These are phyloP conservation scores for Hippocampus mohnikei DNA, from an alignment of 2,113 vertebrate species.

Conservation along the genomic window DNA sequence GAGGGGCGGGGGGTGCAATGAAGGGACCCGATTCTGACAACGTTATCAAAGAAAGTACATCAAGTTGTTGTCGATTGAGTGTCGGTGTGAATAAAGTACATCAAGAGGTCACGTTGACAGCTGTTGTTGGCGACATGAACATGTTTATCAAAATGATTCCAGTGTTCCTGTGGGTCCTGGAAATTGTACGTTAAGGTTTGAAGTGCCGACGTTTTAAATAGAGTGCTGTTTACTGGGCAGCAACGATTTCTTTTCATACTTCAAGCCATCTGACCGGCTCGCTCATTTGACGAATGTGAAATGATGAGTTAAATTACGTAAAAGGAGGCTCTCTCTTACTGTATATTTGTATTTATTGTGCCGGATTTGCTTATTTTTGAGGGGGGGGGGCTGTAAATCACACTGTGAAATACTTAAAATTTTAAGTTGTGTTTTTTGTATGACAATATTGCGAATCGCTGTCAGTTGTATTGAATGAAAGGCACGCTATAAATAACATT, in stretches of 20 bases:
- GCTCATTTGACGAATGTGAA: not conserved
- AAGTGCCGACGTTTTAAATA: not conserved
- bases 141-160: not conserved
- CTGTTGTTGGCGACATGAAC: not conserved
- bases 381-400: too few relatives aligned
- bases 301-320: not conserved
- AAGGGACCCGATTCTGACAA: constrained; percentile 14
- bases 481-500: too few relatives aligned
- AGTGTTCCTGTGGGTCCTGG: not conserved
- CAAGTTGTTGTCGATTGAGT: constrained; percentile 1
- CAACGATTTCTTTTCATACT: not conserved
- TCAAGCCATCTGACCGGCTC: too few relatives aligned
- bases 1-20: constrained; percentile 10
- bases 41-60: constrained; percentile 14
- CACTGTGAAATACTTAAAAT: too few relatives aligned
- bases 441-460: too few relatives aligned
- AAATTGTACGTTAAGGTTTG: not conserved
- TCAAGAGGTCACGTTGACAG: not conserved
- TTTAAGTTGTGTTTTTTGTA: too few relatives aligned
- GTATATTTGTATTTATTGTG: not conserved
- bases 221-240: not conserved
- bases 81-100: not conserved
- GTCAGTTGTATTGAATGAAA: too few relatives aligned
- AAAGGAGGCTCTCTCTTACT: too few relatives aligned
- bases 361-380: not conserved